These are phyloP conservation scores for Lithophane socia DNA, from an alignment of 2,888 invertebrate species.

Conservation along the genomic window DNA sequence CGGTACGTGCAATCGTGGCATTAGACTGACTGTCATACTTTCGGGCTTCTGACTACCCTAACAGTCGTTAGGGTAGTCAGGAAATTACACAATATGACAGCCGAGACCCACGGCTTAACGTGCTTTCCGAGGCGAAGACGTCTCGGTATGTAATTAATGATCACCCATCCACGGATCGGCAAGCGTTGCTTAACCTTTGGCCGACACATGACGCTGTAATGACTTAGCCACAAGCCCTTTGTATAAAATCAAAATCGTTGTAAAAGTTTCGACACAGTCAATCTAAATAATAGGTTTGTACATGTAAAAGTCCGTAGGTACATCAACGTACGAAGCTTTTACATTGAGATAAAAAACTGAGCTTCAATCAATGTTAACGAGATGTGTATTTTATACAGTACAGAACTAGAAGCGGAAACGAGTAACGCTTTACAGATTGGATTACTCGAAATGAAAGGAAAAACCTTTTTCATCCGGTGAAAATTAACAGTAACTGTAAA, in stretches of 20 bases:
- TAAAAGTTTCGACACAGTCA: constrained; percentile 4
- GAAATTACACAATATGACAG: too few relatives aligned
- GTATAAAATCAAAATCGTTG: not conserved
- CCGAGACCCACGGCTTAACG: too few relatives aligned
- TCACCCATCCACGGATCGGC: too few relatives aligned
- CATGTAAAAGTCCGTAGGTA: constrained; percentile 9
- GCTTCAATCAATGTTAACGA: constrained; percentile 63
- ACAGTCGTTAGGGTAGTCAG: too few relatives aligned
- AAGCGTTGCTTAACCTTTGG: too few relatives aligned
- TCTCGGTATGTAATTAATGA: too few relatives aligned
- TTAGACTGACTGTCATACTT: too few relatives aligned
- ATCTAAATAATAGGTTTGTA: constrained; percentile 26
- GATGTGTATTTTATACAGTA: constrained; percentile 62
- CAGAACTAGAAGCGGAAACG: constrained; percentile 48
- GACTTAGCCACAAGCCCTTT: too few relatives aligned
- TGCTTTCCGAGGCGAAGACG: too few relatives aligned
- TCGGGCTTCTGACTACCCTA: too few relatives aligned
- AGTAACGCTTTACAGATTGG: constrained; percentile 59
- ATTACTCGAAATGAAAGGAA: constrained; percentile 56
- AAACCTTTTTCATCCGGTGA: constrained; percentile 44
- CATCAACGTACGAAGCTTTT: constrained; percentile 36
- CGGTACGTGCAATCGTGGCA: too few relatives aligned
- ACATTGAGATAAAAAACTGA: constrained; percentile 51
- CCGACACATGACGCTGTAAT: too few relatives aligned
- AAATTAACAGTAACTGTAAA: constrained; percentile 30